Evolutionary conservation across 2,888 invertebrate species (phyloP).

Genomic region (Balanococcus diminutus): DNA sequence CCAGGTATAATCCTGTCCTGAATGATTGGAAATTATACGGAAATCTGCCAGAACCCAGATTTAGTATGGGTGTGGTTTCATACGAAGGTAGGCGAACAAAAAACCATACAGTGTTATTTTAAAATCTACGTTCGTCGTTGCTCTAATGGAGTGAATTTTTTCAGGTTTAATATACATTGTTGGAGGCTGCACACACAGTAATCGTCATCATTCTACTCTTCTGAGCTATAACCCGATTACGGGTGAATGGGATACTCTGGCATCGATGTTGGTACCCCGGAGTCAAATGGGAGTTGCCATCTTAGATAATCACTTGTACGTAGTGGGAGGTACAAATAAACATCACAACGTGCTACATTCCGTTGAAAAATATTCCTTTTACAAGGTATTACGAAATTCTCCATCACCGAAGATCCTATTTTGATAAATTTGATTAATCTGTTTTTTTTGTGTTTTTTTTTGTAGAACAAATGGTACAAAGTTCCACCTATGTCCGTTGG

Average conservation of each 20-base stretch:
- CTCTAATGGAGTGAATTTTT: slow-evolving; percentile 55
- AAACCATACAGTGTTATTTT: too few species aligned
- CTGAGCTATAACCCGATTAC: slow-evolving; percentile 81
- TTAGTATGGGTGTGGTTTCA: slow-evolving; percentile 89
- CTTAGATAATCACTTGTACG: slow-evolving; percentile 81
- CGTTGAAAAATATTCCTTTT: slow-evolving; percentile 82
- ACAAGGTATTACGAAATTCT: too few species aligned
- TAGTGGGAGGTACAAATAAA: slow-evolving; percentile 86
- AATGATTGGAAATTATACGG: slow-evolving; percentile 80
- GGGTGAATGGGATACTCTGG: slow-evolving; percentile 77
- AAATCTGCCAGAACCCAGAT: slow-evolving; percentile 81
- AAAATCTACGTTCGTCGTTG: too few species aligned
- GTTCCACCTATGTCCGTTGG: slow-evolving; percentile 76
- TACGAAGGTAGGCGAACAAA: slow-evolving; percentile 76
- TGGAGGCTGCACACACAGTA: slow-evolving; percentile 84
- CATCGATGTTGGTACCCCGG: slow-evolving; percentile 79
- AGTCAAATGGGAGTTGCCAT: slow-evolving; percentile 91
- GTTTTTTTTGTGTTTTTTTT: slow-evolving; percentile 56
- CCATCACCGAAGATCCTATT: neutral
- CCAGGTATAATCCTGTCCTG: slow-evolving; percentile 74
- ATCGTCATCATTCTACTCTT: slow-evolving; percentile 76
- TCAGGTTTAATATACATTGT: slow-evolving; percentile 85
- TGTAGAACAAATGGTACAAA: slow-evolving; percentile 77
- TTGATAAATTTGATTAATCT: neutral
- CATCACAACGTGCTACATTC: slow-evolving; percentile 78